Percentiles rank a stretch among this genome's conserved stretches.
phyloP scores from a whole-genome alignment of 2,888 invertebrate genomes.

The Ormyrus pomaceus region DNA sequence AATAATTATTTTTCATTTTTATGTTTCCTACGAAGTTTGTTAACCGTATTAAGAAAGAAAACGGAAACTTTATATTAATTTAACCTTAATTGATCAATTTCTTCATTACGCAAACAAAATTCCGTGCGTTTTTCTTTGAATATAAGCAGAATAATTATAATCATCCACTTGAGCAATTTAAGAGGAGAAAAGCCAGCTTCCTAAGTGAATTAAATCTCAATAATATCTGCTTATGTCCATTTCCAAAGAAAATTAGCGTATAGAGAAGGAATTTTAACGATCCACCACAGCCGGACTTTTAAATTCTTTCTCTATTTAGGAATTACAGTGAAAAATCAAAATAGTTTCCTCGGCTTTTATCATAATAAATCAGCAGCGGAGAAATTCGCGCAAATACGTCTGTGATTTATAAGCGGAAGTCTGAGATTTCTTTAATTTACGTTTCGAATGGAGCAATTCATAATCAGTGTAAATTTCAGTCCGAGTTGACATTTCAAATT shows the following conservation, averaged over 20 bases:
- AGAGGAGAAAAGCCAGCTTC: conserved; percentile 13
- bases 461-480: no score
- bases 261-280: conserved; percentile 27
- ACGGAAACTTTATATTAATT: no score
- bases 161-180: background rate
- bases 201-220: conserved; percentile 9
- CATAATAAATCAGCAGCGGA: conserved; percentile 12
- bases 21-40: no score
- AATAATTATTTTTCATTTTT: no score
- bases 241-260: conserved; percentile 1
- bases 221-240: conserved; percentile 1
- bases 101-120: conserved; percentile 20
- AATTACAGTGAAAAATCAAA: background rate
- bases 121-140: background rate
- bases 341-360: background rate
- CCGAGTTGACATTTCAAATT: no score
- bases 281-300: background rate
- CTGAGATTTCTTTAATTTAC: background rate
- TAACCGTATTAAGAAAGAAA: no score
- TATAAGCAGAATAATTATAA: conserved; percentile 12
- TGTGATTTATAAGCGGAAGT: conserved; percentile 28
- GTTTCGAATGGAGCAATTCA: no score
- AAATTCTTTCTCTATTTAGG: background rate
- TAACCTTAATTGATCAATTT: conserved; percentile 6
- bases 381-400: background rate